Base-by-base conservation (phyloP, 2,113 vertebrate genomes). In the Callipepla squamata region DNA sequence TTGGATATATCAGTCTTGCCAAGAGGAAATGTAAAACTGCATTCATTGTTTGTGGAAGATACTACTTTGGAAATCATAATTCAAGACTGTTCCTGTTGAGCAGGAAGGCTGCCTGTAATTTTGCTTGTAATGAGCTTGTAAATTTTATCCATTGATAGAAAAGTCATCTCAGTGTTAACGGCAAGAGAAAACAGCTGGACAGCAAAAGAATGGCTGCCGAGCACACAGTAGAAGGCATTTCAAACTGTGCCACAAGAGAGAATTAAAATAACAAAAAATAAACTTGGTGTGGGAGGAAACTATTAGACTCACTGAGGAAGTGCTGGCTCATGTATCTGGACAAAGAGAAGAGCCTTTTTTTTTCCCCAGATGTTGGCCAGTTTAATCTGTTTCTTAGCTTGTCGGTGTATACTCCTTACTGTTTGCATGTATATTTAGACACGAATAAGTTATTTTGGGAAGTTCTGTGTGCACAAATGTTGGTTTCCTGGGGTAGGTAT, bases 41-140 rank as follows among this genome's bases (percentile, higher is more conserved):
- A 28, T 69, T 45, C n/a, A 69, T 59, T 83, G 38, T 92, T 91
- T 83, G 57, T 85, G 65, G 57, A 94, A 94, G 80, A 91, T 86
- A 83, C 9, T 87, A 15, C 42, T 96, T 55, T 89, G 80, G 88
- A 96, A 94, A 87, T 91, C 73, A 21, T 92, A 83, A 94, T 92
- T 94, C 78, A 58, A 50, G 63, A 40, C 13, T 70, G 11, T 74
- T 87, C 59, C 62, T 85, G 63, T 92, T 1, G 11, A 82, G 85
- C 75, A 90, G 85, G 80, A 95, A 93, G 79, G 18, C 74, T 91
- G 75, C 14, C 30, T 80, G 45, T 80, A 89, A 86, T 89, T 87
- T 87, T 87, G 28, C 44, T 57, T 85, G 78, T 58, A 92, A 90
- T 59, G 34, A 66, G 28, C 66, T 83, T 78, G 55, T 87, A 87